phyloP scores from a whole-genome alignment of 92 coral and sea anemone genomes.

The Parazoanthus swiftii region DNA sequence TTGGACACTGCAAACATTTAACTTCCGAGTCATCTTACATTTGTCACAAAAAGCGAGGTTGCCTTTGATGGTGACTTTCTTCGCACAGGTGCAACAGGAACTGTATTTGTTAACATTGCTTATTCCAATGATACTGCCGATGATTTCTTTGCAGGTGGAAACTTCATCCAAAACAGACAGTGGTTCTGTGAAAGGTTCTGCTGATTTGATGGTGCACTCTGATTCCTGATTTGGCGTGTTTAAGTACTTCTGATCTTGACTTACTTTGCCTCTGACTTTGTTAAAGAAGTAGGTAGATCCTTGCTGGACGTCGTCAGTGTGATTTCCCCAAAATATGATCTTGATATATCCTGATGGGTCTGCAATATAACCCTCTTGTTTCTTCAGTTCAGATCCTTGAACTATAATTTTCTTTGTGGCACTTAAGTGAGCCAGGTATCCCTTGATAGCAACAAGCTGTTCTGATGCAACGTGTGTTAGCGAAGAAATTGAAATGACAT shows the following conservation, averaged over 20 bases:
- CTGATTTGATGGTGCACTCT: constrained; percentile 58
- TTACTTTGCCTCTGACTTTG: constrained; percentile 44
- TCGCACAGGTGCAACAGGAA: constrained; percentile 63
- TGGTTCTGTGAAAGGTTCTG: constrained; percentile 64
- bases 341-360: too few species aligned
- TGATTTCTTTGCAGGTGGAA: constrained; percentile 61
- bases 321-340: constrained; percentile 56
- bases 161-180: constrained; percentile 55
- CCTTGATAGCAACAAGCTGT: constrained; percentile 68
- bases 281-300: constrained; percentile 48
- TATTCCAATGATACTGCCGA: constrained; percentile 58
- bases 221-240: constrained; percentile 59
- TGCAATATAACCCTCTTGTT: constrained; percentile 62
- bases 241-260: constrained; percentile 45
- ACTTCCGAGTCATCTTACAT: constrained; percentile 61
- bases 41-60: constrained; percentile 57
- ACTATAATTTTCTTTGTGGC: constrained; percentile 51
- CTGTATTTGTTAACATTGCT: constrained; percentile 56
- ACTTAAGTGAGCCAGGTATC: constrained; percentile 46
- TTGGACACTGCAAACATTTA: constrained; percentile 55
- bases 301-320: constrained; percentile 46
- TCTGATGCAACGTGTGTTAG: constrained; percentile 49
- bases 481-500: constrained; percentile 52
- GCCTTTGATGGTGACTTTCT: constrained; percentile 72
- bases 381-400: constrained; percentile 49